A percentile compares a stretch with the other conserved stretches of the same genome.
phyloP scores from a whole-genome alignment of 2,113 vertebrate species.

The Picathartes gymnocephalus region DNA sequence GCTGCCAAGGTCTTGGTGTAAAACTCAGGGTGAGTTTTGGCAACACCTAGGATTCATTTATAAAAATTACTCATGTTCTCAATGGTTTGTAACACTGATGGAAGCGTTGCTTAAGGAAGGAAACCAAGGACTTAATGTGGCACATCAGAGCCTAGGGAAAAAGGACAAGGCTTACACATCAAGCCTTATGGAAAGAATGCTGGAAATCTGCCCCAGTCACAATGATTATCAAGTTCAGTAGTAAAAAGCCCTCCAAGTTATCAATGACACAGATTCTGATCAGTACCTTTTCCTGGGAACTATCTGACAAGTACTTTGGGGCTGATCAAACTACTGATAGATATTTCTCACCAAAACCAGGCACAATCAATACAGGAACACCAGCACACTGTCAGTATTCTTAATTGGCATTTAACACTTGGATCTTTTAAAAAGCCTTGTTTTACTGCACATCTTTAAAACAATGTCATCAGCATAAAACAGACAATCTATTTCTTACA shows the following conservation, averaged over 20 bases:
- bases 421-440: background rate
- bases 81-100: background rate
- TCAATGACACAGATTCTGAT: background rate
- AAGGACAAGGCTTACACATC: background rate
- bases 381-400: background rate
- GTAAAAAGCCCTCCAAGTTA: background rate
- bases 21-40: fast-evolving
- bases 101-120: background rate
- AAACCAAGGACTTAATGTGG: background rate
- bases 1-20: background rate
- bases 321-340: background rate
- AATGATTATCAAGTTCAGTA: background rate
- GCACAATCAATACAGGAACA: background rate
- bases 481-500: background rate
- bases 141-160: background rate
- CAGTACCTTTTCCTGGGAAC: background rate
- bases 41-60: background rate
- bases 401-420: background rate
- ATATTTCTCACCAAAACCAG: background rate
- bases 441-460: background rate
- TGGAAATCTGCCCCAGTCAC: background rate
- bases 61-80: background rate
- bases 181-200: background rate
- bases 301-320: background rate
- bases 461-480: background rate